Evolutionary conservation across 2,888 invertebrate genomes (phyloP).

Genomic region (Argyresthia goedartella): DNA sequence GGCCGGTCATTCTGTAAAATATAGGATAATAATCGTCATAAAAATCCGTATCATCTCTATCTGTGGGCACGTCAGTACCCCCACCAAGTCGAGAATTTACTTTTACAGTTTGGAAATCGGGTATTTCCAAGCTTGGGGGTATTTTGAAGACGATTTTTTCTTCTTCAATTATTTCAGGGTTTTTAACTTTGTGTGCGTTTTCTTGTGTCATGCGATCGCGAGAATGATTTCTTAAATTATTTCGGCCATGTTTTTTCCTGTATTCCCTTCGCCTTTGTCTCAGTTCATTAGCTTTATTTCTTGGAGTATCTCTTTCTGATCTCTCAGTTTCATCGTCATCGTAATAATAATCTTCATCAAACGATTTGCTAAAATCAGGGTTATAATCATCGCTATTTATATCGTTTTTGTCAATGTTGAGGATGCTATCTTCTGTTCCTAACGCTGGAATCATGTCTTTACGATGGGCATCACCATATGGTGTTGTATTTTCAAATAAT

Average conservation of each 20-base stretch:
- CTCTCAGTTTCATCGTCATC: constrained; percentile 7
- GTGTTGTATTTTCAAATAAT: constrained; percentile 12
- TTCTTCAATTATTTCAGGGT: background rate
- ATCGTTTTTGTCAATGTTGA: constrained; percentile 20
- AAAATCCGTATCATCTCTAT: constrained; percentile 4
- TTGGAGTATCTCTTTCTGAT: background rate
- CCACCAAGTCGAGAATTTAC: too few species aligned
- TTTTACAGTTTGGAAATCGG: constrained; percentile 41
- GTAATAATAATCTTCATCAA: background rate
- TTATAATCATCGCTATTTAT: constrained; percentile 40
- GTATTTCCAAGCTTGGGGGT: constrained; percentile 33
- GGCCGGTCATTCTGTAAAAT: too few species aligned
- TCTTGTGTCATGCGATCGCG: too few species aligned
- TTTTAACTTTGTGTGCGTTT: too few species aligned
- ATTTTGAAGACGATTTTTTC: constrained; percentile 23
- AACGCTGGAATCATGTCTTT: constrained; percentile 17
- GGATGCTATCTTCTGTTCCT: constrained; percentile 22
- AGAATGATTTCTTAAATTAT: too few species aligned
- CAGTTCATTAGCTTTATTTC: constrained; percentile 5
- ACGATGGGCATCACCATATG: constrained; percentile 7
- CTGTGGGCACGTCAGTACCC: too few species aligned
- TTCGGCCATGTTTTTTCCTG: background rate
- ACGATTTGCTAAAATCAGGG: constrained; percentile 31
- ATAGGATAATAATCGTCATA: too few species aligned
- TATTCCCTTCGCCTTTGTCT: constrained; percentile 1